Base-by-base conservation (phyloP, 2,113 vertebrate species). In the Psittacus erithacus region DNA sequence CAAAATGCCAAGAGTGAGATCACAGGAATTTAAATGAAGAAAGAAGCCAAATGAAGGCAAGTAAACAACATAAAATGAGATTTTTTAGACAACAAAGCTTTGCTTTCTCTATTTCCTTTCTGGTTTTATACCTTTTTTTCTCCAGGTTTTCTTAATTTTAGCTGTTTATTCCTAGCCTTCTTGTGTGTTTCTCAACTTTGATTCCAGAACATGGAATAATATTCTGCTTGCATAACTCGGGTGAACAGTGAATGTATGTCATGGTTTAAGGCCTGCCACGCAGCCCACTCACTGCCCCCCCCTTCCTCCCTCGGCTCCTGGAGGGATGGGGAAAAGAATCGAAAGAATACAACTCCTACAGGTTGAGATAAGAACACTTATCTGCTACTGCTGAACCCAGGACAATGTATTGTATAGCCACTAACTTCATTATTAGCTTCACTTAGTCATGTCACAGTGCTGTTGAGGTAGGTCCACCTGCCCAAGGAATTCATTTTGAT, bases 1-100 rank as follows among this genome's bases (percentile, higher is more conserved):
- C 8, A 64, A 91, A 95, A 87, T 91, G 86, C 69, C 89, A 95
- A 84, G 22, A 13, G 38, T 79, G 64, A 96, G 86, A 97, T 95
- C 91, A 93, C 27, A 93, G 53, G 49, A 62, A 90, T 83, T 77
- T 71, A 81, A 92, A 57, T 50, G 74, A 95, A 95, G 87, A 96
- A 96, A 93, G 74, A 86, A 75, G 33, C 20, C 76, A 95, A 87
- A 83, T 52, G 50, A 87, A 92, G 38, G 80, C 35, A 94, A 93
- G 53, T 84, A 91, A 90, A 92, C 64, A 95, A 70, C 19, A 62
- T 0, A 19, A 29, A 43, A 80, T 14, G 6, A 82, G 94, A 49
- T 84, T 92, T 92, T 92, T 90, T 29, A 83, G 35, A 76, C 68
- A 79, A 73, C 27, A 49, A 14, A 53, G 63, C n/a, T 70, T 88